Evolutionary conservation across 2,888 invertebrate species (phyloP).

Genomic region (Strigamia maritima): DNA sequence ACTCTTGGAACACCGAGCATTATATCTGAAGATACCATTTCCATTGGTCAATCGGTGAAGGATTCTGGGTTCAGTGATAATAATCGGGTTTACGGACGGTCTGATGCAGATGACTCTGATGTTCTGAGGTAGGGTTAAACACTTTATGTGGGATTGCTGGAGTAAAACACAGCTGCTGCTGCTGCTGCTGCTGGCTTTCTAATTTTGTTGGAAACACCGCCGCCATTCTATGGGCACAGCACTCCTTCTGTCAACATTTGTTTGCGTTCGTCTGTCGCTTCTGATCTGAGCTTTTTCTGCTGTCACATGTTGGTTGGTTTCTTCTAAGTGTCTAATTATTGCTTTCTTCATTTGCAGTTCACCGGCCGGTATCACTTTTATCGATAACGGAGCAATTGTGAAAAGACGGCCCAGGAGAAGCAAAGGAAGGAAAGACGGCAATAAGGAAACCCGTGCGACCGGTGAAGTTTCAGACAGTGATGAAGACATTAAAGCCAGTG

Average conservation of each 20-base stretch:
- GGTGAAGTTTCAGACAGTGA: conserved; percentile 23
- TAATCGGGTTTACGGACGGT: conserved; percentile 12
- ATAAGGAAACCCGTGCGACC: neutral
- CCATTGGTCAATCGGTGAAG: neutral
- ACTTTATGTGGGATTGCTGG: neutral
- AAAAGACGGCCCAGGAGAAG: neutral
- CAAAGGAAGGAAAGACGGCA: conserved; percentile 14
- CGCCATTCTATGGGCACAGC: neutral
- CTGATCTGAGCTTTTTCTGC: neutral
- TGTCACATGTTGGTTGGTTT: neutral
- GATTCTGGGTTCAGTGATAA: conserved; percentile 38
- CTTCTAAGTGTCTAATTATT: neutral
- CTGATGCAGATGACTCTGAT: conserved; percentile 35
- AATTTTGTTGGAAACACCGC: neutral
- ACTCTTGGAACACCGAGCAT: conserved; percentile 1
- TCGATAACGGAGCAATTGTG: conserved; percentile 37
- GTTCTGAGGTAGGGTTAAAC: conserved; percentile 35
- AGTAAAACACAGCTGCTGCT: neutral
- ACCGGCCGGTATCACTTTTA: conserved; percentile 32
- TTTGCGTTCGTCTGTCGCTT: neutral
- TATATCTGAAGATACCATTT: conserved; percentile 7
- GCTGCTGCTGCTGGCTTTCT: neutral
- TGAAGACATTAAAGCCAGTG: neutral
- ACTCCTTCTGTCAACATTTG: neutral
- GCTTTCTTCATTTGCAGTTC: neutral